Evolutionary conservation across 2,888 invertebrate species (phyloP).

Genomic region (Cinara cedri): DNA sequence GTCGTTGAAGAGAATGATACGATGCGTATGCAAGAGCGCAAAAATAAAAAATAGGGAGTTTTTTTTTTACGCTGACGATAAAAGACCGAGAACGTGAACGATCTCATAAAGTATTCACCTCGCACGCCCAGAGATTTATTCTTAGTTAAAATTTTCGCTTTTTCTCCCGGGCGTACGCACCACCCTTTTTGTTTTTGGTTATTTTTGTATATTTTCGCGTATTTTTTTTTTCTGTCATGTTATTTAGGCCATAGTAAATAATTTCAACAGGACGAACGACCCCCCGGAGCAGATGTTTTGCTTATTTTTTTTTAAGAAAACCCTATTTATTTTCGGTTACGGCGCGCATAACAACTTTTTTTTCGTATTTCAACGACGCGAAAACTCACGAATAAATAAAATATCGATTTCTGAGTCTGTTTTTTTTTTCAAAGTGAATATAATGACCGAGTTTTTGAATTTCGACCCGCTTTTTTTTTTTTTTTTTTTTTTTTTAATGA

Average conservation of each 20-base stretch:
- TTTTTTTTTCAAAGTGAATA: constrained; percentile 4
- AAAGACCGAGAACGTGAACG: constrained; percentile 41
- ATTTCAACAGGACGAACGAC: constrained; percentile 28
- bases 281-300: constrained; percentile 18
- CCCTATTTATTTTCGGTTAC: constrained; percentile 9
- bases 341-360: constrained; percentile 19
- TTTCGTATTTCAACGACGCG: neutral
- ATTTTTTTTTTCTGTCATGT: neutral
- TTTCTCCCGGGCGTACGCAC: constrained; percentile 26
- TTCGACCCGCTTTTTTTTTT: too few relatives aligned
- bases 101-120: constrained; percentile 50
- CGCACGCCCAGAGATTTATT: constrained; percentile 39
- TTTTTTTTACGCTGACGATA: constrained; percentile 24
- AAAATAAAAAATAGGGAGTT: constrained; percentile 13
- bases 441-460: constrained; percentile 5
- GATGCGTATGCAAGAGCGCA: neutral
- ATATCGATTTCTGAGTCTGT: constrained; percentile 33
- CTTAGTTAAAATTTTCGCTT: constrained; percentile 44
- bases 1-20: too few relatives aligned
- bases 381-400: constrained; percentile 34
- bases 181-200: constrained; percentile 21
- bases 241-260: constrained; percentile 32
- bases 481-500: constrained; percentile 8
- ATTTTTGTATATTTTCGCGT: neutral
- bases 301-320: constrained; percentile 22